phyloP scores from a whole-genome alignment of 2,113 vertebrate genomes.

The Amazona vittata region DNA sequence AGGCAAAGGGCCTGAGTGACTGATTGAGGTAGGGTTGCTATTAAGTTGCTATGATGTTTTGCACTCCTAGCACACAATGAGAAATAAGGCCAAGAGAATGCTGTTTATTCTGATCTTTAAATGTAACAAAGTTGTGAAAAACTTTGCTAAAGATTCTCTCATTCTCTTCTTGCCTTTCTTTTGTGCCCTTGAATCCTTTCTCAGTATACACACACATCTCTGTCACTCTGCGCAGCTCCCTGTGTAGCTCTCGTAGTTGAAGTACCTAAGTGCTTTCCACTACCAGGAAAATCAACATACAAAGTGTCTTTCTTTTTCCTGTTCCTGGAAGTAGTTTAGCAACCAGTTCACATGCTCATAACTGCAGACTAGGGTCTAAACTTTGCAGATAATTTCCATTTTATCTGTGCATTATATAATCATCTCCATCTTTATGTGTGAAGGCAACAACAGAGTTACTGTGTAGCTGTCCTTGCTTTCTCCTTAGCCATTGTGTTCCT shows the following conservation, averaged over 20 bases:
- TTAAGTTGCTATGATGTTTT: neutral
- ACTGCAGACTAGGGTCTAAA: neutral
- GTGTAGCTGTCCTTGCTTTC: neutral
- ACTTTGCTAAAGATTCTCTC: neutral
- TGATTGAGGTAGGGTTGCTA: neutral
- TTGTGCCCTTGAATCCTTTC: neutral
- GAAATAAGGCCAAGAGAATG: neutral
- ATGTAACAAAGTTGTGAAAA: neutral
- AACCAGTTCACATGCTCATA: neutral
- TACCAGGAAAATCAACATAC: neutral
- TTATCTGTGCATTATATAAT: neutral
- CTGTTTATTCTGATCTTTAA: neutral
- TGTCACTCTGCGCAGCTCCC: neutral
- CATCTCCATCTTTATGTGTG: neutral
- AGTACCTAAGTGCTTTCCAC: neutral
- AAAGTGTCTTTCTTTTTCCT: neutral
- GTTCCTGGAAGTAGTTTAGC: neutral
- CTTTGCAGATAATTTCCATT: neutral
- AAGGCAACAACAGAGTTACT: neutral
- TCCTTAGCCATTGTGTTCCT: slow-evolving; percentile 21
- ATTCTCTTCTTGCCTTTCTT: neutral
- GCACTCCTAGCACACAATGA: neutral
- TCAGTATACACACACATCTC: neutral
- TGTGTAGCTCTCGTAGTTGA: neutral
- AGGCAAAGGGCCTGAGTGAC: neutral